Conservation (phyloP, 2,888 invertebrate species). For the Phalangium opilio region DNA sequence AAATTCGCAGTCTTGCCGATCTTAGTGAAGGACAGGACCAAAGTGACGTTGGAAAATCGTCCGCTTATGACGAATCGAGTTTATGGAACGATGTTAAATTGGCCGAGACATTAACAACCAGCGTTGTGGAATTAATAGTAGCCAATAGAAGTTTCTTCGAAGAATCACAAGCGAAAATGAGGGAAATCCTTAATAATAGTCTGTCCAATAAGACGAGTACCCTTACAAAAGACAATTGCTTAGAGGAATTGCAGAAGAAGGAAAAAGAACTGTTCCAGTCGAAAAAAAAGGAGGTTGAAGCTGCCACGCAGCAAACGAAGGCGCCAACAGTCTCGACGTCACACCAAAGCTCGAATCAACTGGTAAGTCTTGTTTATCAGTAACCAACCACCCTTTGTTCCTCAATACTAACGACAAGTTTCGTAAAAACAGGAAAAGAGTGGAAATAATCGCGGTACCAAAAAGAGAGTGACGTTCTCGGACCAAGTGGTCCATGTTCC, state of each 20-base stretch:
- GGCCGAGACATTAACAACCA: too few species aligned
- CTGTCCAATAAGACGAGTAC: too few species aligned
- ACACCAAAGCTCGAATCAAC: background rate
- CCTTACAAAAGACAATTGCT: slow-evolving; percentile 43
- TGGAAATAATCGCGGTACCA: slow-evolving; percentile 33
- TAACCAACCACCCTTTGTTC: slow-evolving; percentile 1
- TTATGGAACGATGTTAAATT: too few species aligned
- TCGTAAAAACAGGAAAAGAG: background rate
- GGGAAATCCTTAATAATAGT: slow-evolving; percentile 28
- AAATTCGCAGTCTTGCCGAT: slow-evolving; percentile 83
- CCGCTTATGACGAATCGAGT: slow-evolving; percentile 7
- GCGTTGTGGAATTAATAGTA: too few species aligned
- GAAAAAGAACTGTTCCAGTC: slow-evolving; percentile 43
- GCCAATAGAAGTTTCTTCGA: slow-evolving; percentile 15
- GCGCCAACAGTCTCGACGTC: slow-evolving; percentile 3
- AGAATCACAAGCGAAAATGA: slow-evolving; percentile 28
- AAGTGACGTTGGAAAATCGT: slow-evolving; percentile 8
- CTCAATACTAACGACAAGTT: background rate
- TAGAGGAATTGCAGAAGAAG: slow-evolving; percentile 59
- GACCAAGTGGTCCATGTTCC: slow-evolving; percentile 85
- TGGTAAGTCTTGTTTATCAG: too few species aligned
- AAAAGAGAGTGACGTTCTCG: slow-evolving; percentile 88
- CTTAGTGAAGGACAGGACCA: slow-evolving; percentile 49
- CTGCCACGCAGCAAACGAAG: too few species aligned
- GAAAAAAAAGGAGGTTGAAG: slow-evolving; percentile 25